phyloP scores from a whole-genome alignment of 2,797 vertebrate species.

The Typhlichthys subterraneus region DNA sequence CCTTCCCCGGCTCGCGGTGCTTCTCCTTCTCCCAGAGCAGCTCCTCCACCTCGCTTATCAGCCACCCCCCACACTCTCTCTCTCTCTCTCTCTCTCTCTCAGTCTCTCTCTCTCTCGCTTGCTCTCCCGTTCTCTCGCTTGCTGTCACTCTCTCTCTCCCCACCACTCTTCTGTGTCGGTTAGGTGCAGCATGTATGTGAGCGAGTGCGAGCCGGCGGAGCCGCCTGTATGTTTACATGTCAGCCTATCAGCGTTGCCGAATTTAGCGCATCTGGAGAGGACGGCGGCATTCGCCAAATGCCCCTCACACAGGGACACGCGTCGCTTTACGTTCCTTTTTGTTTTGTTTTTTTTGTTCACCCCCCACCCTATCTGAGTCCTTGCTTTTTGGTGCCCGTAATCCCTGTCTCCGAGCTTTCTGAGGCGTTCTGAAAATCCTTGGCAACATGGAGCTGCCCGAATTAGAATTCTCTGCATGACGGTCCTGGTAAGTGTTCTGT shows the following conservation, averaged over 20 bases:
- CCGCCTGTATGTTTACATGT: slow-evolving; percentile 73
- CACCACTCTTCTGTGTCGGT: slow-evolving; percentile 47
- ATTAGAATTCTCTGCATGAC: slow-evolving; percentile 85
- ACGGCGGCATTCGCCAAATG: slow-evolving; percentile 66
- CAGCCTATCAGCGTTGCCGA: slow-evolving; percentile 69
- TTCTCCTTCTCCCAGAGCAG: no score
- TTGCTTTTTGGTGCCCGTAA: slow-evolving; percentile 38
- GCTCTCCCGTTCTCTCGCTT: slow-evolving; percentile 6
- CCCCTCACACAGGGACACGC: slow-evolving; percentile 61
- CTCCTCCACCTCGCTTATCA: no score
- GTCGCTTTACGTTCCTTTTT: slow-evolving; percentile 26
- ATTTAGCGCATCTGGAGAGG: slow-evolving; percentile 72
- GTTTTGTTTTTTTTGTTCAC: slow-evolving; percentile 6
- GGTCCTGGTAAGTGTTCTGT: slow-evolving; percentile 81
- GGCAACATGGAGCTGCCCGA: slow-evolving; percentile 82
- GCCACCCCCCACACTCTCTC: neutral
- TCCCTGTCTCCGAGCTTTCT: slow-evolving; percentile 70
- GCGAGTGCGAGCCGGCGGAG: slow-evolving; percentile 67
- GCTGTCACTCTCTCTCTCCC: slow-evolving; percentile 1
- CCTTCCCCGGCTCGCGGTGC: no score
- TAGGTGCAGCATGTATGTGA: slow-evolving; percentile 77
- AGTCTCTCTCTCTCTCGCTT: slow-evolving; percentile 9
- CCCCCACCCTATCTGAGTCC: slow-evolving; percentile 41
- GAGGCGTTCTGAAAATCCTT: slow-evolving; percentile 80
- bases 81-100: neutral